These are phyloP conservation scores for Perccottus glenii DNA, from an alignment of 2,113 vertebrate species.

Conservation along the genomic window DNA sequence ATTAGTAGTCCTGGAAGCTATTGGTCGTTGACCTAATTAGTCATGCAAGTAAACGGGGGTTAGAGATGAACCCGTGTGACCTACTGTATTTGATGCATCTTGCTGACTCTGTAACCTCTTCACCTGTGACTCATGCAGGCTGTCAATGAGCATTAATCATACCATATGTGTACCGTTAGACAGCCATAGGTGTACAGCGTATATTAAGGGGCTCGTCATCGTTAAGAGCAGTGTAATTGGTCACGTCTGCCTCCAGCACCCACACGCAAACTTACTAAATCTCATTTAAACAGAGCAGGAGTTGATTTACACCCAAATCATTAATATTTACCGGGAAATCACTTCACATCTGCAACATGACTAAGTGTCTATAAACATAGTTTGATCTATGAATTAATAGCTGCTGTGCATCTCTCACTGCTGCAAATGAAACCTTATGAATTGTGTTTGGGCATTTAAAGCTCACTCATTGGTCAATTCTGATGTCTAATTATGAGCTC, in stretches of 20 bases:
- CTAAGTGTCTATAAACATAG: constrained; percentile 34
- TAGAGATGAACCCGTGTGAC: constrained; percentile 29
- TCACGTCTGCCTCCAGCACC: constrained; percentile 10
- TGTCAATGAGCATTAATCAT: constrained; percentile 41
- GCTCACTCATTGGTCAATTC: constrained; percentile 49
- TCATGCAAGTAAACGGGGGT: neutral
- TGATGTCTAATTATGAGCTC: constrained; percentile 55
- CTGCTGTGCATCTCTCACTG: constrained; percentile 29
- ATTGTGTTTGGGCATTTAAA: constrained; percentile 22
- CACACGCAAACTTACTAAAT: constrained; percentile 10
- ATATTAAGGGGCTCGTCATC: constrained; percentile 12
- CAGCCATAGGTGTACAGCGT: constrained; percentile 18
- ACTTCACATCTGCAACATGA: constrained; percentile 15
- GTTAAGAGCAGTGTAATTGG: constrained; percentile 40
- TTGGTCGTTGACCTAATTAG: neutral
- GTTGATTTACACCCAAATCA: constrained; percentile 46
- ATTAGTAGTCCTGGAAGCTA: too few species aligned
- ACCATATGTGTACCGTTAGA: constrained; percentile 15
- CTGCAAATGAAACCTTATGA: constrained; percentile 25
- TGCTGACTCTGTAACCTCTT: constrained; percentile 37
- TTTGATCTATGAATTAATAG: constrained; percentile 39
- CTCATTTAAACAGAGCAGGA: constrained; percentile 32
- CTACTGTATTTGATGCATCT: constrained; percentile 30
- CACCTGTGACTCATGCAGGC: constrained; percentile 37
- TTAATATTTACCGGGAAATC: constrained; percentile 39